Conservation (phyloP, 1,140 invertebrate genomes). For the Euglossa dilemma region DNA sequence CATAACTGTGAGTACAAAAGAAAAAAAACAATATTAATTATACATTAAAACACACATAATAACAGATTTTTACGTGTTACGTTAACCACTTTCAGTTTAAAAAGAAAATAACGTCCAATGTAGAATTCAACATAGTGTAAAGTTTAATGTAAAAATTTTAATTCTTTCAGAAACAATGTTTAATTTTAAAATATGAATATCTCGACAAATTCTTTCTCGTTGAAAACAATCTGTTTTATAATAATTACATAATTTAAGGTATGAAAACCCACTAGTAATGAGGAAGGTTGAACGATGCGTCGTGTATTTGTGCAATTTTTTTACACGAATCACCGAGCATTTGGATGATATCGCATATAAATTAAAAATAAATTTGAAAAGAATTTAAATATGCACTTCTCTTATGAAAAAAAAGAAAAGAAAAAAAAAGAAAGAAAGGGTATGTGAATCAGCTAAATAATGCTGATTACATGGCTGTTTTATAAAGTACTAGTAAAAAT, state of each 20-base stretch:
- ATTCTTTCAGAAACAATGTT: background rate
- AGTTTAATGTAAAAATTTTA: background rate
- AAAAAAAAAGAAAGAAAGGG: background rate
- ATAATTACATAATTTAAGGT: background rate
- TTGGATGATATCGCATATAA: background rate
- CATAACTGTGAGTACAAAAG: slow-evolving; percentile 35
- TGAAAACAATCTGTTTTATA: background rate
- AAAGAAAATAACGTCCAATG: slow-evolving; percentile 16
- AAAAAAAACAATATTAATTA: slow-evolving; percentile 36
- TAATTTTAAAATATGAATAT: background rate
- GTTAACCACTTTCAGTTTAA: slow-evolving; percentile 4
- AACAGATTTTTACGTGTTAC: slow-evolving; percentile 27
- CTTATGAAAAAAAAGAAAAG: background rate
- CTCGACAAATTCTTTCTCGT: background rate
- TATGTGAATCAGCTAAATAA: background rate
- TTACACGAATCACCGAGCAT: background rate
- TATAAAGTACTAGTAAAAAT: slow-evolving; percentile 18
- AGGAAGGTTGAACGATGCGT: background rate
- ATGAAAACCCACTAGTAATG: background rate
- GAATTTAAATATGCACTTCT: slow-evolving; percentile 5
- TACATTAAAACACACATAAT: slow-evolving; percentile 5
- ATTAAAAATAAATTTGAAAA: slow-evolving; percentile 11
- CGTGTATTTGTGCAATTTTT: slow-evolving; percentile 7
- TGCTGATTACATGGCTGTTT: background rate
- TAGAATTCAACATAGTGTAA: slow-evolving; percentile 10